Base-by-base conservation (phyloP, 1,140 invertebrate species). In the Camponotus vicinus region DNA sequence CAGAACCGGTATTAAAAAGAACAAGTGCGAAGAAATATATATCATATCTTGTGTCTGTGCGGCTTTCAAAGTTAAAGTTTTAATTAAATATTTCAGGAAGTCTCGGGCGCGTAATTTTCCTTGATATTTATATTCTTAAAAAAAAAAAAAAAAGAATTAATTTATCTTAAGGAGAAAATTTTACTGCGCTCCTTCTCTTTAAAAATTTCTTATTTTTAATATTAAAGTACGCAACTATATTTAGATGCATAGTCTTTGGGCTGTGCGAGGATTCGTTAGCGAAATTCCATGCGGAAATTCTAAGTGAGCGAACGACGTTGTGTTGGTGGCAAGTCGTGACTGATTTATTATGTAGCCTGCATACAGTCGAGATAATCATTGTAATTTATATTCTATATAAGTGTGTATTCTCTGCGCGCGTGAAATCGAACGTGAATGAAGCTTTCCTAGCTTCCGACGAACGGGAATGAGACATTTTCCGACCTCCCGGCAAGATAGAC, bases 211-310 rank as follows among this genome's bases (percentile, higher is more conserved):
- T 75, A 75, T 73, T 83, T 73, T 63, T 83, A 83, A 73, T 64
- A 75, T 83, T 37, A 83, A 61, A 83, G 37, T 61, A 18, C 40
- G 7, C 57, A 32, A 21, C 5, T 8, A 37, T 61, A 73, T 61
- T 73, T 73, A 45, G 27, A 13, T 45, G 18, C 40, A 40, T 63
- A 73, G 55, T n/a, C n/a, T n/a, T 45, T 18, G 13, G 27, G 64
- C 34, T 73, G 7, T 42, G 59, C 15, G 4, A 9, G 27, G 70
- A 83, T 77, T 84, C 77, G 80, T 85, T 89, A 79, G 66, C 90
- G 55, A 87, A 92, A 90, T 91, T 89, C 86, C 87, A 69, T 63
- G 85, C 78, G 85, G 80, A 90, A 91, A 91, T 91, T 88, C 73
- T 78, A 84, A 92, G 91, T 87, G 85, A 84, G 61, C 32, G 76